Conservation (phyloP, 1,140 invertebrate species). For the Leptinotarsa lineolata region DNA sequence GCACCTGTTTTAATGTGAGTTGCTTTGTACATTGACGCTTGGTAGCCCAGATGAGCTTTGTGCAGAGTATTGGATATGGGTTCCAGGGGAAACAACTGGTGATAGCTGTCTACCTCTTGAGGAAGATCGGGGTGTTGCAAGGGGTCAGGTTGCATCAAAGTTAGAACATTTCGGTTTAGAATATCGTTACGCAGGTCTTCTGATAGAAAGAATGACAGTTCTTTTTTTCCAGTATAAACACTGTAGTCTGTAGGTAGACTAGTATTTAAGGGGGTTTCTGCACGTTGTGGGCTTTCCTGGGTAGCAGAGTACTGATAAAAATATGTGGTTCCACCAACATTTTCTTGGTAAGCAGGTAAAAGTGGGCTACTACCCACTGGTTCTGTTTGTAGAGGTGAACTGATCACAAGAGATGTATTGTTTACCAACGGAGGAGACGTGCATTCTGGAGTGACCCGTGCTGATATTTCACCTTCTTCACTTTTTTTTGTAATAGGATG, state of each 20-base stretch:
- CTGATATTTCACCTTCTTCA: conserved; percentile 30
- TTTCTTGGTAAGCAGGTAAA: conserved; percentile 68
- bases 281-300: conserved; percentile 28
- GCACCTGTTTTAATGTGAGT: conserved; percentile 86
- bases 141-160: conserved; percentile 71
- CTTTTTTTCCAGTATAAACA: conserved; percentile 65
- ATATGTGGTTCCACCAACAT: conserved; percentile 92
- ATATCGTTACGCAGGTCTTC: conserved; percentile 78
- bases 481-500: conserved; percentile 35
- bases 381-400: conserved; percentile 22
- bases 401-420: conserved; percentile 21
- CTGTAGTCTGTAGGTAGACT: conserved; percentile 56
- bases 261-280: conserved; percentile 31
- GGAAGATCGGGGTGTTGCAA: conserved; percentile 72
- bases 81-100: conserved; percentile 86
- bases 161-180: conserved; percentile 75
- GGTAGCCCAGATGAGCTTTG: conserved; percentile 74
- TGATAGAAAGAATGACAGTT: conserved; percentile 72
- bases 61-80: conserved; percentile 60
- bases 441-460: conserved; percentile 30
- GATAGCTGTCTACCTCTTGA: conserved; percentile 85
- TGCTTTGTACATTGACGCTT: conserved; percentile 89
- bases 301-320: conserved; percentile 72
- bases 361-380: conserved; percentile 12
- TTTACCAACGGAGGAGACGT: conserved; percentile 29